phyloP scores from a whole-genome alignment of 2,113 vertebrate genomes.

The Vireo altiloquus region DNA sequence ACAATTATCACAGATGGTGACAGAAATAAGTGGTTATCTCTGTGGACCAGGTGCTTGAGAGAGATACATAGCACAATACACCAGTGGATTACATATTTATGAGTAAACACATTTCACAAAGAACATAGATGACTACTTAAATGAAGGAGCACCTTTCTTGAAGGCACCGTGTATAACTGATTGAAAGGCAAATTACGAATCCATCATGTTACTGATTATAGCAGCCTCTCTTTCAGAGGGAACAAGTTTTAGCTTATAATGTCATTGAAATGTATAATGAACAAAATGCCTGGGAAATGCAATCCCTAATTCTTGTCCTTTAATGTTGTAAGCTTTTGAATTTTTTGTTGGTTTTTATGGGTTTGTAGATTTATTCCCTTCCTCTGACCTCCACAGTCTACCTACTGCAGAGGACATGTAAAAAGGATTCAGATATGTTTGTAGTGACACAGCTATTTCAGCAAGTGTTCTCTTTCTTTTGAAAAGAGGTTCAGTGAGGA shows the following conservation, averaged over 20 bases:
- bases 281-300: neutral
- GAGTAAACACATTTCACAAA: conserved; percentile 33
- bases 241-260: neutral
- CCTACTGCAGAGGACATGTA: neutral
- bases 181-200: neutral
- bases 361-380: neutral
- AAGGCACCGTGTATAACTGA: neutral
- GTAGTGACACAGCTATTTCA: neutral
- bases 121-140: neutral
- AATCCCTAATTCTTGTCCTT: neutral
- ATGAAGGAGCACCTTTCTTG: neutral
- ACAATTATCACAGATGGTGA: conserved; percentile 17
- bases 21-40: conserved; percentile 34
- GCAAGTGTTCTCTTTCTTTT: neutral
- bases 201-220: neutral
- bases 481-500: neutral
- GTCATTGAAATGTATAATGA: neutral
- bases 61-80: neutral
- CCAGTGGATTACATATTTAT: conserved; percentile 12
- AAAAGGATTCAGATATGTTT: neutral
- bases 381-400: neutral
- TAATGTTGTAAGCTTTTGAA: neutral
- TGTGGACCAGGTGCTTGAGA: neutral
- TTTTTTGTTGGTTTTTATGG: neutral
- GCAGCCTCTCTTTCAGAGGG: neutral